These are phyloP conservation scores for Tetranychus piercei DNA, from an alignment of 2,888 invertebrate genomes.

Conservation along the genomic window DNA sequence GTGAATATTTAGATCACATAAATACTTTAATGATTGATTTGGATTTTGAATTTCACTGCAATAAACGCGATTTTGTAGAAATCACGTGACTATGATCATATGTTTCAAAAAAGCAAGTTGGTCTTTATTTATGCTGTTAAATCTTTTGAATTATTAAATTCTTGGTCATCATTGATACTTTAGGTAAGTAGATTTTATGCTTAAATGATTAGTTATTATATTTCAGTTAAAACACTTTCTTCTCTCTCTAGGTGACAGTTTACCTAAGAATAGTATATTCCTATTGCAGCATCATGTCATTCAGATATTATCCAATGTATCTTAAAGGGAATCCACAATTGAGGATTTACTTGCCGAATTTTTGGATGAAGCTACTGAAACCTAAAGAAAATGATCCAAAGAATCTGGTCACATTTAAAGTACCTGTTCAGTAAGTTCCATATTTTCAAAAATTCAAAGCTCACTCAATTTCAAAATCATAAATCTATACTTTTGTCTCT, in stretches of 20 bases:
- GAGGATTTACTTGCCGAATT: constrained; percentile 78
- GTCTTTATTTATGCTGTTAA: neutral
- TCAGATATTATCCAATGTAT: constrained; percentile 54
- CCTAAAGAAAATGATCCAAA: constrained; percentile 46
- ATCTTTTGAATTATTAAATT: neutral
- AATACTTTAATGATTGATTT: too few species aligned
- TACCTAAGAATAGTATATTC: neutral
- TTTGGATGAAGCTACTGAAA: constrained; percentile 77
- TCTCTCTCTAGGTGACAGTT: neutral
- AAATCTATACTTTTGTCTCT: neutral
- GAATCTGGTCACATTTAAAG: constrained; percentile 68
- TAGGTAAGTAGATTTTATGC: neutral
- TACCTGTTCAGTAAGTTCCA: constrained; percentile 53
- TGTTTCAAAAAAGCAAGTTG: neutral
- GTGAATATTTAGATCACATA: too few species aligned
- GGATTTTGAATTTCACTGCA: too few species aligned
- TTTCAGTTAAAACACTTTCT: neutral
- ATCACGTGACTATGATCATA: neutral
- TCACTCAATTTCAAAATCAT: neutral
- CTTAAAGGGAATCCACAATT: constrained; percentile 83
- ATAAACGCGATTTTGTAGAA: neutral
- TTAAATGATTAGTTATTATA: neutral
- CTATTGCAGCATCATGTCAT: neutral
- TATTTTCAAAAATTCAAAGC: neutral
- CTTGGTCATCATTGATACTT: neutral